Percentiles rank a stretch among this genome's conserved stretches.
phyloP scores from a whole-genome alignment of 2,797 vertebrate genomes.

The Mus minutoides region DNA sequence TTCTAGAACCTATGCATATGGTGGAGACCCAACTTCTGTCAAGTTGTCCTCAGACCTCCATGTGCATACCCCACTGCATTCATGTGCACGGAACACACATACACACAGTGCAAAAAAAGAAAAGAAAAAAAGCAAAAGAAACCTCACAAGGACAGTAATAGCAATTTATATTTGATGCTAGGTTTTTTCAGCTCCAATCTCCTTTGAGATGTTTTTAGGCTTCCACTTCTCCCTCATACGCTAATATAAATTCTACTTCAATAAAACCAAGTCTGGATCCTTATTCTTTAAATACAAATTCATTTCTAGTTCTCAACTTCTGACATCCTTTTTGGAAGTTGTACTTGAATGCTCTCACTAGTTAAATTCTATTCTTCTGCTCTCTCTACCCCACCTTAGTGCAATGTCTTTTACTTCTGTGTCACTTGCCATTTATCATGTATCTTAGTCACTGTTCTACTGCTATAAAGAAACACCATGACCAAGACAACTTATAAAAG shows the following conservation, averaged over 20 bases:
- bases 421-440: conserved; percentile 5
- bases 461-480: neutral
- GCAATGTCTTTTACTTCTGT: neutral
- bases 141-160: neutral
- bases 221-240: neutral
- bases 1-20: neutral
- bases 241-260: neutral
- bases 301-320: neutral
- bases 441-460: neutral
- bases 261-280: neutral
- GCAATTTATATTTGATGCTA: neutral
- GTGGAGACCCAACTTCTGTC: neutral
- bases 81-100: neutral
- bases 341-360: neutral
- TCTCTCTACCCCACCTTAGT: neutral
- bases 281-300: conserved; percentile 9
- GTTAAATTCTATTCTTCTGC: conserved; percentile 29
- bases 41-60: neutral
- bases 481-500: neutral
- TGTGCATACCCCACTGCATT: neutral
- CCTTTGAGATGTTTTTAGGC: neutral
- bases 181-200: neutral
- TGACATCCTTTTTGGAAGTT: neutral
- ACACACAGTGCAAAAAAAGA: neutral
- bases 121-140: neutral